Evolutionary conservation across 2,797 vertebrate genomes (phyloP).

Genomic region (Onychomys arenicola): DNA sequence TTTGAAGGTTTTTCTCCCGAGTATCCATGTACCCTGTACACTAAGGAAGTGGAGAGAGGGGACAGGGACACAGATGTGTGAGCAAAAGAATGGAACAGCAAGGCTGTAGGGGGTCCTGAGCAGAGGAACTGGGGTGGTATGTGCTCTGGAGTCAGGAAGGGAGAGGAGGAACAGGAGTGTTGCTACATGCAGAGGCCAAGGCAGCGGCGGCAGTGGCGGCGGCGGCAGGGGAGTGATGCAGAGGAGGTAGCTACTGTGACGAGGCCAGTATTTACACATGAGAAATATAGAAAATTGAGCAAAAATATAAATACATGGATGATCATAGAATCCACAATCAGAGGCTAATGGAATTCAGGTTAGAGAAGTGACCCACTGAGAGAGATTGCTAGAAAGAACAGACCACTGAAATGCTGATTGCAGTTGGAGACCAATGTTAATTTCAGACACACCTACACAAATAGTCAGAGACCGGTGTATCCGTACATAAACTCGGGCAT

Average conservation of each 20-base stretch:
- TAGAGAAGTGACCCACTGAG: background rate
- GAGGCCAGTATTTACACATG: background rate
- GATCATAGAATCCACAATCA: background rate
- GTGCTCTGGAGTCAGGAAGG: background rate
- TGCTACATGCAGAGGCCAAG: background rate
- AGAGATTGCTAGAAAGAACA: background rate
- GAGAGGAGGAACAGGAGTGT: background rate
- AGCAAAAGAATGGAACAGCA: background rate
- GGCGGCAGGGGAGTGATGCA: no score
- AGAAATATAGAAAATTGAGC: background rate
- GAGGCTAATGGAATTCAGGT: background rate
- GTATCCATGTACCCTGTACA: background rate
- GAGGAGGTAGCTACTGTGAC: background rate
- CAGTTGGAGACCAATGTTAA: background rate
- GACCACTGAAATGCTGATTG: background rate
- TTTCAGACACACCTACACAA: background rate
- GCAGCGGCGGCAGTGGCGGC: no score
- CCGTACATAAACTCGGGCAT: background rate
- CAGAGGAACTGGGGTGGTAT: accelerated
- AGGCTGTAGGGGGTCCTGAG: background rate
- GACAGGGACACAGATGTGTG: background rate
- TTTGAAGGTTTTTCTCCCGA: background rate
- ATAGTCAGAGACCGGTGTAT: background rate
- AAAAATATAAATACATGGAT: background rate
- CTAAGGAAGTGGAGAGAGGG: background rate